Conservation (phyloP, 2,797 vertebrate genomes). For the Pyrocephalus nanus region DNA sequence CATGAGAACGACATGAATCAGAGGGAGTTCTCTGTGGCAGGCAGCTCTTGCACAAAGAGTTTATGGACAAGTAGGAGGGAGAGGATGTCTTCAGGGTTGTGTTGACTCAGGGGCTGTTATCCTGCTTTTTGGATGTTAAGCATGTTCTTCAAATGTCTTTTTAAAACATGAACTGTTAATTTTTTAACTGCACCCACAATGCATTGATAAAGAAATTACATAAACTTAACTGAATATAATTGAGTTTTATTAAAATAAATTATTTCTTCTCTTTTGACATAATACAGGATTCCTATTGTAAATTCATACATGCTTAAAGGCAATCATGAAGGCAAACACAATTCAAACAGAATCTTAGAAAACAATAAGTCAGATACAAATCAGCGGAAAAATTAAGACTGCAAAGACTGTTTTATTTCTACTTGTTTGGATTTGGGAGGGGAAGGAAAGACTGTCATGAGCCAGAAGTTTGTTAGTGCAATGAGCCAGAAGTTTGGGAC, state of each 20-base stretch:
- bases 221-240: not conserved
- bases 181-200: not conserved
- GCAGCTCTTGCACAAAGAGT: not conserved
- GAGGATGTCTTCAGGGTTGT: not conserved
- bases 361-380: not conserved
- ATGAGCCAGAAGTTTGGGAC: not conserved
- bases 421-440: not conserved
- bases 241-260: not conserved
- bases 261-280: not conserved
- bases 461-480: not conserved
- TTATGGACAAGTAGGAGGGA: not conserved
- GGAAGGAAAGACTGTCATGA: not conserved
- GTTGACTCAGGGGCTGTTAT: not conserved
- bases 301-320: not conserved
- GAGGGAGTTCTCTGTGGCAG: not conserved
- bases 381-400: not conserved
- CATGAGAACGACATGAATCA: rapidly evolving
- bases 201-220: not conserved
- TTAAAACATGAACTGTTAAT: not conserved
- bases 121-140: not conserved
- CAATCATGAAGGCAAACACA: not conserved
- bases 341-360: not conserved
- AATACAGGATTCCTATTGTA: not conserved
- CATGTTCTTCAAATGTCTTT: not conserved
- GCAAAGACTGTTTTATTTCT: not conserved